A percentile compares a stretch with the other conserved stretches of the same genome.
Conservation (phyloP, 2,113 vertebrate species). For the Eretmochelys imbricata region DNA sequence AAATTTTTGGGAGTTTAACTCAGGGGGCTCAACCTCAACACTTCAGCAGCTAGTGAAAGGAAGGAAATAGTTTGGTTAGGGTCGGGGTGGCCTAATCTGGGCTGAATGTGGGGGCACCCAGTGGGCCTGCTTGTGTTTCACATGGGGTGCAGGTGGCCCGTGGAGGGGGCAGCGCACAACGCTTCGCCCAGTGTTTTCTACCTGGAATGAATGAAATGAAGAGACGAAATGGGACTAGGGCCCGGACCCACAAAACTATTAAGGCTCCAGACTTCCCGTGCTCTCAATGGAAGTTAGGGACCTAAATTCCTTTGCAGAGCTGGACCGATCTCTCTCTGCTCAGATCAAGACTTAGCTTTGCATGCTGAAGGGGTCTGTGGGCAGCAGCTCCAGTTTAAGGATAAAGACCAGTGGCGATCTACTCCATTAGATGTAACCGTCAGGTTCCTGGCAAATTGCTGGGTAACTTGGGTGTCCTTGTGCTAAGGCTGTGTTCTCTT, state of each 20-base stretch:
- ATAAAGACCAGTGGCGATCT: neutral
- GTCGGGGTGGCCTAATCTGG: neutral
- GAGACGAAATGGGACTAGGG: neutral
- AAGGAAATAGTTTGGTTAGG: neutral
- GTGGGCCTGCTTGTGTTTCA: too few species aligned
- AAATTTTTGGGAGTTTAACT: neutral
- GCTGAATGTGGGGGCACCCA: neutral
- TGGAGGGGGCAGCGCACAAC: neutral
- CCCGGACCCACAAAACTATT: neutral
- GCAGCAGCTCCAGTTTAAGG: neutral
- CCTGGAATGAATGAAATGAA: neutral
- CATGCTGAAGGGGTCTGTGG: neutral
- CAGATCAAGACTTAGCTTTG: neutral
- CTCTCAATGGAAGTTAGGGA: neutral
- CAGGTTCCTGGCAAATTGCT: neutral
- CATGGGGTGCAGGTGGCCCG: neutral
- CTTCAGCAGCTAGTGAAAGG: neutral
- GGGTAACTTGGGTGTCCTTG: neutral
- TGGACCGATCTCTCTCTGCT: neutral
- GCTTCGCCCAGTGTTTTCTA: neutral
- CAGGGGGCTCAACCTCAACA: neutral
- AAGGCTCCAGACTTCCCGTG: neutral
- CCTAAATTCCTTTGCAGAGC: too few species aligned
- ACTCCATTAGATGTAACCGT: neutral
- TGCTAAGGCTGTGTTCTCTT: neutral